Base-by-base conservation (phyloP, 2,113 vertebrate genomes). In the Peromyscus polionotus region DNA sequence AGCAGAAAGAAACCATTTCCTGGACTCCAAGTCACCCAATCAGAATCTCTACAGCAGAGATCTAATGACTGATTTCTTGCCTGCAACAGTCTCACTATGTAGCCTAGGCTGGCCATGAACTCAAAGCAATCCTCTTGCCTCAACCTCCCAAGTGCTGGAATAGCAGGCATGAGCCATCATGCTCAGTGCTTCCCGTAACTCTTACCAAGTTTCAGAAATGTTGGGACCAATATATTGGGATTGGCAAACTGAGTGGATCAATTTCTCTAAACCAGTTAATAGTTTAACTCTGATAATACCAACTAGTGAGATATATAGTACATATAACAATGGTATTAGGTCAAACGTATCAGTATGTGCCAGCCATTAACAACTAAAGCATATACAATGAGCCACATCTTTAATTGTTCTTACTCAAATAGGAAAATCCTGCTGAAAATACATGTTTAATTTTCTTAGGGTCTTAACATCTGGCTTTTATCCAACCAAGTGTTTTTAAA, bases 341-440 rank as follows among this genome's bases (percentile, higher is more conserved):
- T 8, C 24, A 89, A 83, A 75, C 26, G 39, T n/a, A 77, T 20
- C 9, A 88, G 51, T 59, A 59, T 42, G 19, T 48, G 83, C 65
- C 83, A 76, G 85, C 45, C 4, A 72, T 36, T 48, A 89, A 83
- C 85, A 72, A 92, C 20, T 26, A 80, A 81, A 86, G 86, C 24
- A 86, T 36, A 72, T 14, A 63, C 13, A 59, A 45, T 45, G 45
- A 61, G n/a, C 51, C 6, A 57, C 20, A 72, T 31, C 68, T 7
- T 91, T 65, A 95, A 45, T 86, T 73, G 39, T 20, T 91, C 51
- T 36, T 84, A 63, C 31, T 84, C n/a, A 67, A 94, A 79, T 19
- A 88, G 81, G 20, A 81, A 81, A 81, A n/a, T 63, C 11, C 26
- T 88, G 86, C 85, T 95, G 20, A 51, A 97, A 91, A 85, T 54